These are phyloP conservation scores for Meloidogyne exigua DNA, from an alignment of 1,140 invertebrate species.

Conservation along the genomic window DNA sequence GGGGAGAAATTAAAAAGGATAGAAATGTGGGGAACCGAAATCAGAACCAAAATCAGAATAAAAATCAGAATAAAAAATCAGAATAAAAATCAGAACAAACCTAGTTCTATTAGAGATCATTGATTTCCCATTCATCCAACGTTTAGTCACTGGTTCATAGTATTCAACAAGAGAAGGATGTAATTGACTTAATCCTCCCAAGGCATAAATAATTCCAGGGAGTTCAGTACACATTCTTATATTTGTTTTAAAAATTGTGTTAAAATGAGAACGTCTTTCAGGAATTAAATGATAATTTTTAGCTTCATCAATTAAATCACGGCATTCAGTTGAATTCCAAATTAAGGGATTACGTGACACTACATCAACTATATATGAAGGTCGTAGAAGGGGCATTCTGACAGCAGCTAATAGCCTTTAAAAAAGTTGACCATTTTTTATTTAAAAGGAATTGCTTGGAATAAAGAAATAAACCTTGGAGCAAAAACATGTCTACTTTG, in stretches of 20 bases:
- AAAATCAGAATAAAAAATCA: too few species aligned
- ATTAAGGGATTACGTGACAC: conserved; percentile 80
- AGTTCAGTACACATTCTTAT: conserved; percentile 76
- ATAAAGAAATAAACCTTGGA: conserved; percentile 27
- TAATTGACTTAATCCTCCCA: conserved; percentile 72
- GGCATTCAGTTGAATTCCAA: conserved; percentile 65
- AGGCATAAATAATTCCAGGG: conserved; percentile 80
- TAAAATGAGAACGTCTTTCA: conserved; percentile 75
- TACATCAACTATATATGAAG: conserved; percentile 78
- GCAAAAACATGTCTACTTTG: conserved; percentile 24
- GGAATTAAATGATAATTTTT: conserved; percentile 82
- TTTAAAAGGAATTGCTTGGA: too few species aligned
- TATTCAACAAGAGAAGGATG: conserved; percentile 72
- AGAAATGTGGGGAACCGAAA: too few species aligned
- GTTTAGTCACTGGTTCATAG: conserved; percentile 76
- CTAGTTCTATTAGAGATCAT: conserved; percentile 76
- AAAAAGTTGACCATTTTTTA: not conserved
- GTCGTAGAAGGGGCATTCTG: conserved; percentile 77
- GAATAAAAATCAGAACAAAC: not conserved
- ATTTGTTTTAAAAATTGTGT: conserved; percentile 71
- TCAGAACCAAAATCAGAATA: too few species aligned
- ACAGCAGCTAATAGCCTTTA: conserved; percentile 76
- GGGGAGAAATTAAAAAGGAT: not conserved
- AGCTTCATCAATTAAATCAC: conserved; percentile 79
- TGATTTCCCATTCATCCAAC: conserved; percentile 77